A percentile compares a stretch with the other conserved stretches of the same genome.
Evolutionary conservation across 2,113 vertebrate species (phyloP).

Genomic region (Malurus cyaneus): DNA sequence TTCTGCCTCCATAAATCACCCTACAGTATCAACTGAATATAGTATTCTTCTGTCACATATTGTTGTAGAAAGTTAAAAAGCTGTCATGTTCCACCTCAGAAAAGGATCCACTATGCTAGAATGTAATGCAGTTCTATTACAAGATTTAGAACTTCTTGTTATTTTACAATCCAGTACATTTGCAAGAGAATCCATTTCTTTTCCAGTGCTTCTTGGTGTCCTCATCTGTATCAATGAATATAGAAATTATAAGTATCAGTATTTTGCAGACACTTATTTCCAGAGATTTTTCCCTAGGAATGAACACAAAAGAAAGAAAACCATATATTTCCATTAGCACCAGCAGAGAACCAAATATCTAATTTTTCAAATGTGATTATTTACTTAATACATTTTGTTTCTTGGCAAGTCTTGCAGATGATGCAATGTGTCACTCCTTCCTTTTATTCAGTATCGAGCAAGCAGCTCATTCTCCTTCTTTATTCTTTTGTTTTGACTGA

Average conservation of each 20-base stretch:
- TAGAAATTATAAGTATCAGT: not conserved
- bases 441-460: not conserved
- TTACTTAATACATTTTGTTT: conserved; percentile 4
- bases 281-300: not conserved
- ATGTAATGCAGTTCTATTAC: conserved; percentile 5
- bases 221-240: not conserved
- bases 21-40: conserved; percentile 32
- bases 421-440: not conserved
- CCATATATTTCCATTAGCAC: not conserved
- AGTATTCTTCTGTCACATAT: conserved; percentile 55
- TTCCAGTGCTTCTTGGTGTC: not conserved
- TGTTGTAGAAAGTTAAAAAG: conserved; percentile 58
- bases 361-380: not conserved
- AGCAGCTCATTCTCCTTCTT: not conserved
- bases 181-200: not conserved
- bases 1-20: conserved; percentile 66
- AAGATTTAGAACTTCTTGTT: not conserved
- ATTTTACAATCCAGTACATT: not conserved
- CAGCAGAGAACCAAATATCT: not conserved
- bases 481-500: not conserved
- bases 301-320: not conserved
- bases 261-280: not conserved
- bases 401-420: not conserved
- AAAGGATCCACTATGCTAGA: conserved; percentile 48
- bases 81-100: conserved; percentile 51